Evolutionary conservation across 2,113 vertebrate genomes (phyloP), one percentile per base, ranked within the genome.

Genomic region (Esox niger): DNA sequence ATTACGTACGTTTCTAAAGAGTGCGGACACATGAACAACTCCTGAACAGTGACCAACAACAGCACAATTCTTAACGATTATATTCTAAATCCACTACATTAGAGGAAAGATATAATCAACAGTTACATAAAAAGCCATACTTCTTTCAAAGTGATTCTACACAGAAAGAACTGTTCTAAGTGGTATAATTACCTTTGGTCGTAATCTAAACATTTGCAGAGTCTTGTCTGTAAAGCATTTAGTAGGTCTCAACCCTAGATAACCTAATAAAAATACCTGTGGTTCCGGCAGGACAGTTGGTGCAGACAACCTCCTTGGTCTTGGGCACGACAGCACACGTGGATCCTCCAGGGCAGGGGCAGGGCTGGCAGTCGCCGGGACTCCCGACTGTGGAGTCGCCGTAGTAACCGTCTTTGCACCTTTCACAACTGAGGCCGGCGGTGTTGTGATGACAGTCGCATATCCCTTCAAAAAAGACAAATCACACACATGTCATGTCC

Each of bases 231-330:
- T 54, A 13, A 25, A 26, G 21, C 3, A 10, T 1, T 17, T 9
- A 7, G 20, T 55, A 8, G 21, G 52, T 55, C 7, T 23, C 26
- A 32, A 25, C 2, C 33, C 65, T 11, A 13, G 54, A 56, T 26
- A 11, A 56, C 26, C 11, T 43, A 15, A 43, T 43, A 38, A 38
- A 38, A 33, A 38, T 73, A 98, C 97, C 97, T 71, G 96, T 96
- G 66, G 96, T 97, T 26, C 96, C 95, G 0, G 88, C 15, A 0
- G 96, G 97, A 66, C 97, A 98, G 88, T 92, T 98, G 82, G 97
- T 98, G 79, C 97, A 99, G 49, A 99, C 96, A 68, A 97, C 95
- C 86, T 98, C 95, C 80, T 84, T 91, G 0, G 94, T 96, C 73
- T 87, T 93, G 15, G 94, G 95, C 17, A 97, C 94, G 0, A 94